Percentiles rank a stretch among this genome's conserved stretches.
These are phyloP conservation scores for Drosophila yooni DNA, from an alignment of 2,888 invertebrate species.

Conservation along the genomic window DNA sequence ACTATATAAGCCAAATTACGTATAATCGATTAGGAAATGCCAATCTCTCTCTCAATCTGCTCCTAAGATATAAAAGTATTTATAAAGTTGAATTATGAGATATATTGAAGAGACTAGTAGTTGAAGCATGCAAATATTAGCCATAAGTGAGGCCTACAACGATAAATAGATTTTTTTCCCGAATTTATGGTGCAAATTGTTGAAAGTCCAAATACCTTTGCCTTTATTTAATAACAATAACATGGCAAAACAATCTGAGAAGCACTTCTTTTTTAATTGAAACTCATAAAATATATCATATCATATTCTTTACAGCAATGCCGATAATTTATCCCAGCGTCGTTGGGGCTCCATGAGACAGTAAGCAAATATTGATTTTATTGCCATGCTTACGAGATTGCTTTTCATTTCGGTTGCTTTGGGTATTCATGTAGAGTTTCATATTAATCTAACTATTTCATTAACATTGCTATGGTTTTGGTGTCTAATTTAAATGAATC, in stretches of 20 bases:
- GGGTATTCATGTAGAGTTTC: slow-evolving; percentile 34
- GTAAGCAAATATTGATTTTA: slow-evolving; percentile 83
- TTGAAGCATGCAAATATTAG: not conserved
- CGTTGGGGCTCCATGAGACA: slow-evolving; percentile 89
- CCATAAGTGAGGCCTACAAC: not conserved
- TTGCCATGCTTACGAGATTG: slow-evolving; percentile 22
- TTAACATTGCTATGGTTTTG: slow-evolving; percentile 49
- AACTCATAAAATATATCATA: slow-evolving; percentile 39
- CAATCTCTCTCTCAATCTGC: not conserved
- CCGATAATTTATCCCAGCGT: slow-evolving; percentile 87
- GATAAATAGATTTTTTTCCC: not conserved
- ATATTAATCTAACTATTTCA: slow-evolving; percentile 26
- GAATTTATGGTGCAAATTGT: not conserved
- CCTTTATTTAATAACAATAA: not conserved
- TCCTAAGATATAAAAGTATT: not conserved
- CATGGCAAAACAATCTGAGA: not conserved
- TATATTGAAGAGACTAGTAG: too few relatives aligned
- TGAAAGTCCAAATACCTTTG: not conserved
- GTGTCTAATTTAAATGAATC: slow-evolving; percentile 27
- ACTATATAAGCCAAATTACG: not conserved
- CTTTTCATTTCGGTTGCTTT: slow-evolving; percentile 30
- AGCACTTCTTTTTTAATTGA: not conserved
- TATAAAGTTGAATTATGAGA: not conserved
- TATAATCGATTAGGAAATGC: not conserved
- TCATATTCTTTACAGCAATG: slow-evolving; percentile 86